These are phyloP conservation scores for Collichthys lucidus DNA, from an alignment of 2,113 vertebrate species.

Conservation along the genomic window DNA sequence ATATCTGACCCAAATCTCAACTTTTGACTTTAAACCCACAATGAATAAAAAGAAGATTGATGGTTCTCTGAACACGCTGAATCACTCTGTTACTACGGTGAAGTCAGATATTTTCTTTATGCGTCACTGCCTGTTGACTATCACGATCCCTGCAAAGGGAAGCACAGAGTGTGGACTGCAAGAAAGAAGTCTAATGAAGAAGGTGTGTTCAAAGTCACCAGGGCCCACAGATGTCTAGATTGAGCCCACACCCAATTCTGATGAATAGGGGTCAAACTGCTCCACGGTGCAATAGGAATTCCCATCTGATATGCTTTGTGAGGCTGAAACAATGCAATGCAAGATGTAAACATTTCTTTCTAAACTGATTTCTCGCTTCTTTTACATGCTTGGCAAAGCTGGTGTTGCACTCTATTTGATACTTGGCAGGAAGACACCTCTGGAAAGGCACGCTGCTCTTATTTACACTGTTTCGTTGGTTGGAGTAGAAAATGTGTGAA, in stretches of 20 bases:
- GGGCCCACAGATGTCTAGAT: slow-evolving; percentile 51
- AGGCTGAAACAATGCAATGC: slow-evolving; percentile 41
- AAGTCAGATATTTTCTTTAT: slow-evolving; percentile 54
- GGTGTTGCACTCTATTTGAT: background rate
- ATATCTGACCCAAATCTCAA: background rate
- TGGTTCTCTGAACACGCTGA: slow-evolving; percentile 1
- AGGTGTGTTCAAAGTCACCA: slow-evolving; percentile 44
- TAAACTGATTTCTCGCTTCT: slow-evolving; percentile 8
- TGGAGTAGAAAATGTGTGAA: slow-evolving; percentile 19
- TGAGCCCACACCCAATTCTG: slow-evolving; percentile 47
- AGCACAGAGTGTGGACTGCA: slow-evolving; percentile 27
- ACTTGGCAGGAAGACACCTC: slow-evolving; percentile 10
- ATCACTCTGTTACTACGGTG: slow-evolving; percentile 37
- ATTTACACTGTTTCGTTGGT: slow-evolving; percentile 5
- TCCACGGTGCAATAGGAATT: slow-evolving; percentile 35
- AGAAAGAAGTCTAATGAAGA: slow-evolving; percentile 28
- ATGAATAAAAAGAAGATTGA: slow-evolving; percentile 1
- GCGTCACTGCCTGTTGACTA: slow-evolving; percentile 37
- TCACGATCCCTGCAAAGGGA: slow-evolving; percentile 25
- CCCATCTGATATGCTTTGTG: slow-evolving; percentile 37
- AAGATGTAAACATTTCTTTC: slow-evolving; percentile 32
- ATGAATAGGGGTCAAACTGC: slow-evolving; percentile 51
- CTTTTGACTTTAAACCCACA: background rate
- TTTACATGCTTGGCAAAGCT: slow-evolving; percentile 24
- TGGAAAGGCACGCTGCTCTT: background rate